Percentiles rank a stretch among this genome's conserved stretches.
phyloP scores from a whole-genome alignment of 2,888 invertebrate species.

The Athalia rosae region DNA sequence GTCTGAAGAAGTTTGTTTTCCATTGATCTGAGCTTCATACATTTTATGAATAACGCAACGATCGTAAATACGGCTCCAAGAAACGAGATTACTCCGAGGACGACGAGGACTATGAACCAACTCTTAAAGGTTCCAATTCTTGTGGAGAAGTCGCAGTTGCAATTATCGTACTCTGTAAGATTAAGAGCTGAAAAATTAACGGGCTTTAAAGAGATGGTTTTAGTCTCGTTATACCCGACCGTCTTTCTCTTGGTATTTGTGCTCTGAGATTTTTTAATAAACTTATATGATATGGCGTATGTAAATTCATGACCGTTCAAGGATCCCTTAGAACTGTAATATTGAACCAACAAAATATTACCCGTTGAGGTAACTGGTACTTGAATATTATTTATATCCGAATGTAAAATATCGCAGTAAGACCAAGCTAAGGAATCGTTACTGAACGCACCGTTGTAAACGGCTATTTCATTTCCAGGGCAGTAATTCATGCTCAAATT shows the following conservation, averaged over 20 bases:
- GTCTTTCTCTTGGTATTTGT: slow-evolving; percentile 55
- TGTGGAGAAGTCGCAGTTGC: slow-evolving; percentile 65
- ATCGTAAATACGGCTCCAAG: slow-evolving; percentile 64
- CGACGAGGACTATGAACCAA: slow-evolving; percentile 67
- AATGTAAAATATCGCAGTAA: slow-evolving; percentile 64
- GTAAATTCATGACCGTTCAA: slow-evolving; percentile 66
- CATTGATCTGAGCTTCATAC: slow-evolving; percentile 60
- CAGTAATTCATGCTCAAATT: slow-evolving; percentile 60
- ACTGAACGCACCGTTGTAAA: slow-evolving; percentile 63
- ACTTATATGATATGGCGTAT: slow-evolving; percentile 65
- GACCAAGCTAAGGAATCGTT: slow-evolving; percentile 64
- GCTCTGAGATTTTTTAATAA: slow-evolving; percentile 58
- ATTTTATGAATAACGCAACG: slow-evolving; percentile 62
- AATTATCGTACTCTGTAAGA: slow-evolving; percentile 62
- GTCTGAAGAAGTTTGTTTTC: slow-evolving; percentile 65
- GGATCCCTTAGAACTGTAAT: slow-evolving; percentile 65
- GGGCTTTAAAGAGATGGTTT: slow-evolving; percentile 61
- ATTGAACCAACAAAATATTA: slow-evolving; percentile 62
- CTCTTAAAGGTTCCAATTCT: slow-evolving; percentile 66
- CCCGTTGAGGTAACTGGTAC: slow-evolving; percentile 64
- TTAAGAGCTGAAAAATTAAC: slow-evolving; percentile 65
- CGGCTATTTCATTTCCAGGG: slow-evolving; percentile 64
- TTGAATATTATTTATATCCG: slow-evolving; percentile 66
- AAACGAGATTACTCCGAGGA: slow-evolving; percentile 65
- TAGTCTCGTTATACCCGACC: slow-evolving; percentile 57